phyloP scores from a whole-genome alignment of 2,888 invertebrate genomes.

The Amphimallon solstitiale region DNA sequence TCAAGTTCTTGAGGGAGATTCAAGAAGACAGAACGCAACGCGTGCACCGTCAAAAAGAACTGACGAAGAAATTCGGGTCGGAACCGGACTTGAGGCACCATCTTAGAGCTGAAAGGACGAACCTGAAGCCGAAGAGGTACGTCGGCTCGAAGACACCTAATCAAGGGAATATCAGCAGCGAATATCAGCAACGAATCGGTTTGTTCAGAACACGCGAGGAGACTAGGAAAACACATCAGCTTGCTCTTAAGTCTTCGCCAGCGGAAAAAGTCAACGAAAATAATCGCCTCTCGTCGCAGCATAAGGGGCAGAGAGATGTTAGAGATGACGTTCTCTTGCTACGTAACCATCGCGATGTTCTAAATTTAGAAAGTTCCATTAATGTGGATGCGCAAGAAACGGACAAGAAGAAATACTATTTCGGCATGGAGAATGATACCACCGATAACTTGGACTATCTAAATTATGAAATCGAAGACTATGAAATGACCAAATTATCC shows the following conservation, averaged over 20 bases:
- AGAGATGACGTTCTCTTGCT: too few species aligned
- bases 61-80: slow-evolving; percentile 74
- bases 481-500: not conserved
- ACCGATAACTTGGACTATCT: slow-evolving; percentile 26
- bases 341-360: not conserved
- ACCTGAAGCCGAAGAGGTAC: slow-evolving; percentile 76
- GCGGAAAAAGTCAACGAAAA: slow-evolving; percentile 27
- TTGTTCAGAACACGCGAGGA: slow-evolving; percentile 79
- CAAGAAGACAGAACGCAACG: slow-evolving; percentile 40
- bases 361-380: too few species aligned
- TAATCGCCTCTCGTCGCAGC: slow-evolving; percentile 51
- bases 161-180: not conserved
- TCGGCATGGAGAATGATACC: slow-evolving; percentile 75
- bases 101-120: slow-evolving; percentile 64
- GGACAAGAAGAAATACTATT: slow-evolving; percentile 73
- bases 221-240: slow-evolving; percentile 69
- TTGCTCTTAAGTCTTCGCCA: slow-evolving; percentile 37
- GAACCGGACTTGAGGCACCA: slow-evolving; percentile 73
- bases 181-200: slow-evolving; percentile 68
- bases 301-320: slow-evolving; percentile 49
- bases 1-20: slow-evolving; percentile 40
- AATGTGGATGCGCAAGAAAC: not conserved
- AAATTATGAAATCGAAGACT: slow-evolving; percentile 26
- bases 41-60: slow-evolving; percentile 39
- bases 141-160: slow-evolving; percentile 68